Percentiles rank a stretch among this genome's conserved stretches.
These are phyloP conservation scores for Poeciliopsis prolifica DNA, from an alignment of 2,113 vertebrate species.

Conservation along the genomic window DNA sequence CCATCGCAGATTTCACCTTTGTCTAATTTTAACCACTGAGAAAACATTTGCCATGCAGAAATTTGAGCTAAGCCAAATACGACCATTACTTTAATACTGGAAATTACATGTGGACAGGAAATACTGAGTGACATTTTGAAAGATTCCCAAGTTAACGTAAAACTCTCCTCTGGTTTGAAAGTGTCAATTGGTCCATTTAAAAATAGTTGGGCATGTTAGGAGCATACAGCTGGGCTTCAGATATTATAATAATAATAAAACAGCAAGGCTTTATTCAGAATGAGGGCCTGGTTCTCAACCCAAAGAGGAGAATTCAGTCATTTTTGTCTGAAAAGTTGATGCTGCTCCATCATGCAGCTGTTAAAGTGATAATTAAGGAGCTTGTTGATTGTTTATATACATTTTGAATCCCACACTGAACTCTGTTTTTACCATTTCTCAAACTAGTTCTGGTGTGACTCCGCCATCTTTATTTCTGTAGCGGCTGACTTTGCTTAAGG, in stretches of 20 bases:
- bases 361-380: too few relatives aligned
- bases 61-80: constrained; percentile 71
- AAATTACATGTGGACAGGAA: constrained; percentile 67
- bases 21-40: constrained; percentile 38
- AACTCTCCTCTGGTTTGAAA: constrained; percentile 45
- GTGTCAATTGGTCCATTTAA: constrained; percentile 69
- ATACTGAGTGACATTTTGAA: constrained; percentile 65
- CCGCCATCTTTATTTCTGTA: too few relatives aligned
- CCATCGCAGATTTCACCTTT: constrained; percentile 29
- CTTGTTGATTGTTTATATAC: too few relatives aligned
- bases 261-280: too few relatives aligned
- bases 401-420: too few relatives aligned
- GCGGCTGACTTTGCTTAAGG: too few relatives aligned
- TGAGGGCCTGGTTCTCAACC: too few relatives aligned
- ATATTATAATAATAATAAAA: not conserved
- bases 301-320: too few relatives aligned
- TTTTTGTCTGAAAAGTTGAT: too few relatives aligned
- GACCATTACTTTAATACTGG: constrained; percentile 45
- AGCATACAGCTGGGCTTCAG: constrained; percentile 30
- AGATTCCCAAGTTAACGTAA: constrained; percentile 65
- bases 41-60: constrained; percentile 62
- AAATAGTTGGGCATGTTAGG: constrained; percentile 11
- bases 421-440: too few relatives aligned
- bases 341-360: too few relatives aligned
- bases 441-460: too few relatives aligned